These are phyloP conservation scores for Rambutsinella grinnellia DNA, from an alignment of 2,888 invertebrate genomes.

Conservation along the genomic window DNA sequence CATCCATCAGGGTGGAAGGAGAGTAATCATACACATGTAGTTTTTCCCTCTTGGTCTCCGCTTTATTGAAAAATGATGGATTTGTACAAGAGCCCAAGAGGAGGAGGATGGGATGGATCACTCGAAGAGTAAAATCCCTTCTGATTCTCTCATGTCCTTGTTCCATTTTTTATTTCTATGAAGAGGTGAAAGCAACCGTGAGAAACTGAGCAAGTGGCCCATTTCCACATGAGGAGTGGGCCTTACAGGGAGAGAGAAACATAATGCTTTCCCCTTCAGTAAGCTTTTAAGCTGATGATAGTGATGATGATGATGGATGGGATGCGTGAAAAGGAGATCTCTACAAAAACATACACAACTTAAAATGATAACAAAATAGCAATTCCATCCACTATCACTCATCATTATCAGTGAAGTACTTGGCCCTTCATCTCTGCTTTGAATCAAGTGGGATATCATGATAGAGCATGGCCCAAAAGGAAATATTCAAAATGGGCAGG, in stretches of 20 bases:
- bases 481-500: too few species aligned
- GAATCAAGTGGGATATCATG: too few species aligned
- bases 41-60: too few species aligned
- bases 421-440: too few species aligned
- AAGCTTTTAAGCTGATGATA: neutral
- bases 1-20: too few species aligned
- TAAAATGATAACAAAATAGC: neutral
- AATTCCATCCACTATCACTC: too few species aligned
- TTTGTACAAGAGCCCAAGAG: neutral
- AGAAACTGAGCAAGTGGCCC: constrained; percentile 20
- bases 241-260: neutral
- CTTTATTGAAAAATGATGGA: constrained; percentile 4
- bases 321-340: neutral
- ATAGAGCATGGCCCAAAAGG: too few species aligned
- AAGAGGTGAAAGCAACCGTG: constrained; percentile 13
- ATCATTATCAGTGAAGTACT: too few species aligned
- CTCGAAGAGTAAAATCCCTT: constrained; percentile 1
- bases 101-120: neutral
- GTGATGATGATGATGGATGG: neutral
- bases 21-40: too few species aligned
- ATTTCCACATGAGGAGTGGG: neutral
- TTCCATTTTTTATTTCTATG: neutral
- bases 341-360: neutral
- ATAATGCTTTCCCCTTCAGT: neutral
- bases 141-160: neutral